Evolutionary conservation across 2,888 invertebrate genomes (phyloP), one percentile per base, ranked within the genome.

Genomic region (Heteropelma amictum): DNA sequence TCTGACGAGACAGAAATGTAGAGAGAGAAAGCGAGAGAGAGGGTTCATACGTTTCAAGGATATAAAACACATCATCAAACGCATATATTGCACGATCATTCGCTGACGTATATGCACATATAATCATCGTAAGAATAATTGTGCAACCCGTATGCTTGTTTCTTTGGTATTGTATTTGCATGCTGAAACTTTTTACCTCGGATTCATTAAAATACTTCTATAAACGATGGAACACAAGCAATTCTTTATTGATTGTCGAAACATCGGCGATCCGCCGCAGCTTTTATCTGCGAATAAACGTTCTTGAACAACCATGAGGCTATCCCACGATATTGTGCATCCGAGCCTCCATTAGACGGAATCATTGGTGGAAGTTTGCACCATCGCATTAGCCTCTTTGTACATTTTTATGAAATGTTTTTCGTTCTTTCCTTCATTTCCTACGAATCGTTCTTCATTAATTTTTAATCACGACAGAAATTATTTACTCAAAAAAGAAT

Each of bases 121-220:
- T 12, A 40, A 35, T 69, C 61, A 63, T 73, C 71, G 70, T 70
- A 61, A 70, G 40, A 17, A 14, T 12, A 26, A 60, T 70, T 61
- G 70, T 47, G 64, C 58, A 64, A 64, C 23, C n/a, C 26, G 17
- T 2, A 14, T 0, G 14, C 58, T 51, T 19, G 33, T 33, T 42
- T 33, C 58, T 45, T 56, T 6, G 3, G 38, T 26, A 51, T 42
- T 33, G 38, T 53, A 17, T 70, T 30, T 51, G 26, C 51, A 35
- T 45, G 23, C 28, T 28, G 47, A 45, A 42, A 19, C 33, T 21
- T 7, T 17, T 61, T 38, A 23, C 38, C 14, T 10, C 17, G 14
- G 58, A 65, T 65, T 61, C 53, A 67, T 70, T 65, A 61, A 65
- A 75, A 70, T 65, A 70, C 45, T 61, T 65, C 30, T 56, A 14